Conservation (phyloP, 1,140 invertebrate species). For the Halotydeus destructor region DNA sequence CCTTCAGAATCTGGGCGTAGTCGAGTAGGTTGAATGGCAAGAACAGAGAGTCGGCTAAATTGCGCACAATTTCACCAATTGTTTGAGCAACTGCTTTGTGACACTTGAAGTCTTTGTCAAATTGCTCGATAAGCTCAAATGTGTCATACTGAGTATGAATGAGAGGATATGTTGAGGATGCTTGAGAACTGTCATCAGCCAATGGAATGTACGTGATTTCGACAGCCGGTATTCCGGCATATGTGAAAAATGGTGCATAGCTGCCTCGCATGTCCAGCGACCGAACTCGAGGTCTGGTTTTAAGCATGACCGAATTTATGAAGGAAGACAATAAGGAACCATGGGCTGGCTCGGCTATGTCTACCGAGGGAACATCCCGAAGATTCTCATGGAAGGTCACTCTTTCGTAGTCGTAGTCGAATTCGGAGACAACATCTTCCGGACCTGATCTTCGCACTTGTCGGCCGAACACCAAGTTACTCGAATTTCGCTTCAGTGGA, state of each 20-base stretch:
- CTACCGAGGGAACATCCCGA: conserved; percentile 6
- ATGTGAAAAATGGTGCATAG: conserved; percentile 19
- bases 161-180: conserved; percentile 18
- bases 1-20: conserved; percentile 19
- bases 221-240: conserved; percentile 20
- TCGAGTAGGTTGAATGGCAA: conserved; percentile 21
- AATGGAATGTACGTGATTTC: conserved; percentile 17
- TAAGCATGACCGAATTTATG: conserved; percentile 13
- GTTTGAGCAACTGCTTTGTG: conserved; percentile 18
- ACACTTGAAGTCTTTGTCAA: conserved; percentile 21
- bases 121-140: conserved; percentile 19
- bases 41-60: conserved; percentile 20
- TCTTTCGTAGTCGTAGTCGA: background rate
- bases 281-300: conserved; percentile 16
- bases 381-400: background rate
- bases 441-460: no score
- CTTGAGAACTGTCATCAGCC: background rate
- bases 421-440: background rate
- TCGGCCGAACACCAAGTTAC: no score
- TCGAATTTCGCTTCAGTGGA: conserved; percentile 8
- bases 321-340: conserved; percentile 14
- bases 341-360: conserved; percentile 4
- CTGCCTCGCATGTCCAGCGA: conserved; percentile 18
- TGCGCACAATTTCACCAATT: conserved; percentile 18
- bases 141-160: conserved; percentile 24